These are phyloP conservation scores for Grantiella picta DNA, from an alignment of 2,113 vertebrate species.

Conservation along the genomic window DNA sequence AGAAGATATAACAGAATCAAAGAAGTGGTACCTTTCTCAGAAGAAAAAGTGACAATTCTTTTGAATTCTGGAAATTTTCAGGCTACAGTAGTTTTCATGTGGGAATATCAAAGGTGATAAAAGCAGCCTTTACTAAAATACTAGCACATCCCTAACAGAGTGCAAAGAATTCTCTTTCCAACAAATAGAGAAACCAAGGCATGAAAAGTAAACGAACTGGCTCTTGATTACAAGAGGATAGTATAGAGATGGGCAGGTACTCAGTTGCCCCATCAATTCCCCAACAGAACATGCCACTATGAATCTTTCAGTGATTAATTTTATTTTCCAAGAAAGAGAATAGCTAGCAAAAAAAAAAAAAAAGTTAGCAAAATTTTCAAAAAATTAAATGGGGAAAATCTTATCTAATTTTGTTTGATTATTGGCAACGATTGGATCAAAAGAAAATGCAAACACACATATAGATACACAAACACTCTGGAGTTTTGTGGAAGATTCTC, in stretches of 20 bases:
- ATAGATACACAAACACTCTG: fast-evolving
- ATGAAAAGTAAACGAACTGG: background rate
- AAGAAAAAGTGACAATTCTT: background rate
- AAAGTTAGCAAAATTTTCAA: background rate
- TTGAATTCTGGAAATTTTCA: background rate
- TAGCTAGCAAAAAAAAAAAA: background rate
- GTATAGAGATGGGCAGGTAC: background rate
- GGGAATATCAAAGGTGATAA: background rate
- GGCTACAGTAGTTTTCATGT: background rate
- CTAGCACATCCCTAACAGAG: background rate
- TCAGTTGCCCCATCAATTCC: background rate
- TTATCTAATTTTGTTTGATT: background rate
- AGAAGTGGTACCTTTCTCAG: background rate
- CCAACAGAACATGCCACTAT: background rate
- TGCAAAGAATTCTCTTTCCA: background rate
- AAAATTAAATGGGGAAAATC: fast-evolving
- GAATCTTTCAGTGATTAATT: background rate
- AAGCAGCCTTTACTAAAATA: background rate
- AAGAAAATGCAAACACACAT: background rate
- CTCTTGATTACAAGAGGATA: background rate
- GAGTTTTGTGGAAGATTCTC: background rate
- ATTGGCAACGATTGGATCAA: background rate
- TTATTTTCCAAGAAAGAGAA: background rate
- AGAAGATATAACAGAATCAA: background rate
- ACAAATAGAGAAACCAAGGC: background rate